Evolutionary conservation across 2,888 invertebrate genomes (phyloP), one percentile per base, ranked within the genome.

Genomic region (Leptinotarsa peninsularis): DNA sequence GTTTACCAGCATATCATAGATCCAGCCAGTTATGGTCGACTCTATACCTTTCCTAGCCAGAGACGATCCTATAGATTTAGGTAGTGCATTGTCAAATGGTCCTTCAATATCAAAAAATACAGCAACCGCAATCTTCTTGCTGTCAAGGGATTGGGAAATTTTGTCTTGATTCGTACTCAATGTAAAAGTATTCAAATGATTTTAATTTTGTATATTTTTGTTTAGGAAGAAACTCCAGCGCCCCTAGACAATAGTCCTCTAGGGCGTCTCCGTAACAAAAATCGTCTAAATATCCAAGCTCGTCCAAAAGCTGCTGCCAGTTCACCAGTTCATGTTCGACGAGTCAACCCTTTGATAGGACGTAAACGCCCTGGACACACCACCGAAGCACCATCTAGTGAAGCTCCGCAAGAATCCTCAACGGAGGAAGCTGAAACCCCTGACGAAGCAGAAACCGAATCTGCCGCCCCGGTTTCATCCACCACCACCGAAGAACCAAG

Each of bases 311-410:
- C 86, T 1, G 87, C 91, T 2, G 90, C 88, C 17, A 89, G 90
- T 50, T 86, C 91, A 3, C 89, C 88, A 4, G 89, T 91, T 0
- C 88, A 90, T n/a, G 89, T 90, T 0, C 88, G 91, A 10, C 87
- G 92, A 14, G 88, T 90, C 21, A 91, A 91, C 85, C 91, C 91
- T 1, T 87, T 92, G 18, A 83, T 92, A 27, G 90, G 89, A 79
- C 89, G 91, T 80, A 87, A 88, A 78, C 88, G 88, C 74, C 83
- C 82, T 43, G 88, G 90, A 54, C 86, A 81, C 77, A 82, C 83
- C 1, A 83, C 86, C 4, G 88, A 90, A 73, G 85, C 86, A 66
- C 82, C 87, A 4, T 83, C 87, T 5, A 85, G 83, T 58, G 86
- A 86, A 77, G 82, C 84, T 10, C 84, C 85, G 1, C 80, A 78